Base-by-base conservation (phyloP, 2,113 vertebrate species). In the Vulpes ferrilata region DNA sequence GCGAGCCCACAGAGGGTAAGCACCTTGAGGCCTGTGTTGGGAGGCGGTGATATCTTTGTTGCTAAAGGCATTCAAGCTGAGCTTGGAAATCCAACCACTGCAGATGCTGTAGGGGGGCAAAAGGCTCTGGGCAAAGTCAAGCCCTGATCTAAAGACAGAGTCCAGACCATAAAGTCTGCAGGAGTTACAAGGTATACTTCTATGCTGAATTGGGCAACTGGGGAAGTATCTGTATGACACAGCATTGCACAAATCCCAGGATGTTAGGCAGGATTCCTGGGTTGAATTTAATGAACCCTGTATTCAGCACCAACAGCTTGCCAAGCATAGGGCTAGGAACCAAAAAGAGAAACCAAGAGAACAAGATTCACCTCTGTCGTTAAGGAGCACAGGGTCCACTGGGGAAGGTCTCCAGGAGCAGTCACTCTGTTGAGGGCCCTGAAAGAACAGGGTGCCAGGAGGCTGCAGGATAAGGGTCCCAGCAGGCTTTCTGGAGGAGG, bases 1-100 rank as follows among this genome's bases (percentile, higher is more conserved):
- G 99, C 95, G 98, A 99, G 8, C 99, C 99, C 74, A 99, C 99
- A 0, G 43, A 98, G 98, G 99, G 99, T 99, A 98, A 97, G 98
- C 87, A 23, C 96, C 69, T 5, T 0, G 1, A 65, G 12, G 55
- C 32, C 65, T 55, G 5, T 43, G 78, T 23, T 59, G 57, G 87
- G 83, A 80, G 67, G 62, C 1, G 2, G 19, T 10, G 25, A 82
- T 30, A 51, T 78, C 43, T 53, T 78, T 12, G 13, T 32, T 81
- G 22, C 8, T 0, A 6, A 73, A 93, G 22, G 71, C 27, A 8
- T 51, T 53, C 32, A 71, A 32, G 25, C 57, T 43, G 43, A 62
- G 13, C 8, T 17, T 74, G 16, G 60, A 89, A 78, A 88, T 16
- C 12, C 25, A 64, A 11, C 59, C 16, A 10, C 2, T 69, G 35